Evolutionary conservation across 2,113 vertebrate genomes (phyloP).

Genomic region (Cyphomyrus discorhynchus): DNA sequence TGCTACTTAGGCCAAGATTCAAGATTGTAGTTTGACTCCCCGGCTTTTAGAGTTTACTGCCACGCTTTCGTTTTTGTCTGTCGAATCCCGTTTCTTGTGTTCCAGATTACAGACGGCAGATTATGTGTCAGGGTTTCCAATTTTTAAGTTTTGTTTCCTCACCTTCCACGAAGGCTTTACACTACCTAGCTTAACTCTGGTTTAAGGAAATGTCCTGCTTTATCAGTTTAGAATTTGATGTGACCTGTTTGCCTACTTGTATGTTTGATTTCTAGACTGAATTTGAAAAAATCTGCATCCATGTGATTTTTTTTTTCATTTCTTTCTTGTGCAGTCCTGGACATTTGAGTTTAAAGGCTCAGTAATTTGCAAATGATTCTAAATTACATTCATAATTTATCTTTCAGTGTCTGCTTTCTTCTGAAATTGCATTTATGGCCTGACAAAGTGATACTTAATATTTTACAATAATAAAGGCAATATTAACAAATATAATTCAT

Average conservation of each 20-base stretch:
- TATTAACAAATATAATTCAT: neutral
- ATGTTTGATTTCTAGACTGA: neutral
- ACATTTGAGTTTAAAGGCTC: neutral
- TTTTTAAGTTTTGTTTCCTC: conserved; percentile 32
- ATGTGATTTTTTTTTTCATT: neutral
- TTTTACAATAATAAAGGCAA: neutral
- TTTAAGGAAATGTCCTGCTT: neutral
- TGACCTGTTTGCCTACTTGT: neutral
- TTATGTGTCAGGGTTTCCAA: conserved; percentile 6
- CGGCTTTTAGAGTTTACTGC: neutral
- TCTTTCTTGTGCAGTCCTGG: neutral
- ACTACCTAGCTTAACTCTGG: conserved; percentile 19
- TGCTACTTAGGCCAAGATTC: neutral
- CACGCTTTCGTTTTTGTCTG: neutral
- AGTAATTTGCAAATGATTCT: neutral
- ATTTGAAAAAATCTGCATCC: neutral
- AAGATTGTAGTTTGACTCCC: neutral
- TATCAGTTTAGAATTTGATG: neutral
- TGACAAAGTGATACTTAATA: neutral
- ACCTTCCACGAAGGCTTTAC: conserved; percentile 59
- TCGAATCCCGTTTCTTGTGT: neutral
- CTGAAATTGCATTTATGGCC: neutral
- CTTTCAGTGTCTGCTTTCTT: neutral
- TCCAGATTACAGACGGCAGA: neutral
- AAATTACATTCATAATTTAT: neutral